Base-by-base conservation (phyloP, 2,113 vertebrate species). In the Eidolon helvum region DNA sequence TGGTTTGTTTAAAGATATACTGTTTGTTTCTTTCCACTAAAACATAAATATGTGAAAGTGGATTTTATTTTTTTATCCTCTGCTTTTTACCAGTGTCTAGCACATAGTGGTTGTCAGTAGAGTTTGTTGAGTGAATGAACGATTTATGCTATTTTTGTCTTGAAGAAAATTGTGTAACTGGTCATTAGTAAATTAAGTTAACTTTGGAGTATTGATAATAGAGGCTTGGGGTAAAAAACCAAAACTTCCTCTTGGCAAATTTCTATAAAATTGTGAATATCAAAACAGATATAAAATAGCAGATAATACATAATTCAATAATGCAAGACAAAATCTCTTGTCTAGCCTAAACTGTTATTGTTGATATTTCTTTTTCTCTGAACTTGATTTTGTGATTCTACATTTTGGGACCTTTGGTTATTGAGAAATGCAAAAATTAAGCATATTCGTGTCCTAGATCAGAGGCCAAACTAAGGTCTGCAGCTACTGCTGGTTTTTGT, bases 361-460 rank as follows among this genome's bases (percentile, higher is more conserved):
- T 40, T 83, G 78, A 33, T 11, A 78, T 83, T 94, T 96, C 1
- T 8, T 86, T 93, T 95, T 89, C 63, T 86, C 16, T 74, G 14
- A 4, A 24, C 48, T 94, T 94, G 57, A 82, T 63, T 96, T 95
- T 94, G 28, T 82, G 38, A 57, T 90, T 85, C 63, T 86, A 61
- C 8, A 50, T 24, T 40, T 63, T 90, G n/a, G 35, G 43, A 83
- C 2, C 68, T 75, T 79, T 45, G 33, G 21, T 74, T 11, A 38
- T 66, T 50, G 30, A 89, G 15, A 95, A 78, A 71, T 30, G 12
- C 19, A 59, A 40, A 80, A 45, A 72, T 65, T 89, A 66, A 83
- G n/a, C 65, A 65, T 45, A 65, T 63, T 74, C 45, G 35, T 77
- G 15, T 94, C 24, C 22, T 68, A 35, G 40, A 78, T 94, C 35